These are phyloP conservation scores for Bombus superbus DNA, from an alignment of 1,140 invertebrate species.

Conservation along the genomic window DNA sequence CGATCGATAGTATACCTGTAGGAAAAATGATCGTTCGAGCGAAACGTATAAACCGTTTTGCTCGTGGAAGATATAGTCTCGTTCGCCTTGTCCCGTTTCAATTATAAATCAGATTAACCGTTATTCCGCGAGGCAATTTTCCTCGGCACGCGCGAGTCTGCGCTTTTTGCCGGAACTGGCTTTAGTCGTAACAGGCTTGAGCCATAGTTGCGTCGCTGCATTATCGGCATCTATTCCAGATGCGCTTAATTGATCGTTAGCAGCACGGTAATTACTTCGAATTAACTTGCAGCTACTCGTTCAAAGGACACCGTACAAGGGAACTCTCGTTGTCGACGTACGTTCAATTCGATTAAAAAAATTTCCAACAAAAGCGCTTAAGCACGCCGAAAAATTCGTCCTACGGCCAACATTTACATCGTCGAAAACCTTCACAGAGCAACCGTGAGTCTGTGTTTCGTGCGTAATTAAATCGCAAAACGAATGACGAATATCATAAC, in stretches of 20 bases:
- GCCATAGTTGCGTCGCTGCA: slow-evolving; percentile 13
- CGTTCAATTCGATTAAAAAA: background rate
- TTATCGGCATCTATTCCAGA: slow-evolving; percentile 36
- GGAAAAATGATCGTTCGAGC: background rate
- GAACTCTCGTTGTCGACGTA: background rate
- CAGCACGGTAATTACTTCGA: slow-evolving; percentile 19
- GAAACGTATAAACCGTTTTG: background rate
- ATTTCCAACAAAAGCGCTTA: background rate
- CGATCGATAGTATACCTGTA: background rate
- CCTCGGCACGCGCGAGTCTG: background rate
- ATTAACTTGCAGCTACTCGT: slow-evolving; percentile 26
- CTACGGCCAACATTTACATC: too few relatives aligned
- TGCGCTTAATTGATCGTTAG: slow-evolving; percentile 40
- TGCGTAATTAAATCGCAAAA: slow-evolving; percentile 35
- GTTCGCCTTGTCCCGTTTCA: background rate
- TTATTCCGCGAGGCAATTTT: slow-evolving; percentile 24
- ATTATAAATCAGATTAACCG: slow-evolving; percentile 27
- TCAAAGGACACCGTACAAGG: background rate
- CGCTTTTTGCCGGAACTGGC: background rate
- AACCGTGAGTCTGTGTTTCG: background rate
- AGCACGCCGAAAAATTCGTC: background rate
- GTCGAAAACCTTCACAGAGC: background rate
- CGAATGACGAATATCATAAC: slow-evolving; percentile 5
- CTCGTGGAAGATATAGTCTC: background rate
- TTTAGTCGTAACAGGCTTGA: slow-evolving; percentile 19